A percentile compares a stretch with the other conserved stretches of the same genome.
phyloP scores from a whole-genome alignment of 1,140 invertebrate genomes.

The Drosophila bocqueti region DNA sequence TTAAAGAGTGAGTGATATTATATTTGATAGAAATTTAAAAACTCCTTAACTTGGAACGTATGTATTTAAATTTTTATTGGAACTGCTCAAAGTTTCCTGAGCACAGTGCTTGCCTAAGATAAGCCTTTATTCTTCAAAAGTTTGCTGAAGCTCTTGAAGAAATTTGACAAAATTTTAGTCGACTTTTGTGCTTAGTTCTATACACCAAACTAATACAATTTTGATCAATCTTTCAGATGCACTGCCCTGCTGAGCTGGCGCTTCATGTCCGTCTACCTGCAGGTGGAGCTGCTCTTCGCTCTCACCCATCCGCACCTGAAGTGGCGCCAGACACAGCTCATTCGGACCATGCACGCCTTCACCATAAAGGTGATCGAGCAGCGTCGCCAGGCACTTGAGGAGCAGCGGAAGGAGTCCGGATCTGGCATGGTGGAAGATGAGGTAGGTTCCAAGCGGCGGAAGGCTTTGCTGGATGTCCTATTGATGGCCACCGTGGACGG shows the following conservation, averaged over 20 bases:
- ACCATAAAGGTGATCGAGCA: slow-evolving; percentile 87
- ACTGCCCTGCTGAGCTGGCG: slow-evolving; percentile 66
- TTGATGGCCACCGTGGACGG: slow-evolving; percentile 86
- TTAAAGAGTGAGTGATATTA: slow-evolving; percentile 85
- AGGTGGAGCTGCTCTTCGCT: slow-evolving; percentile 67
- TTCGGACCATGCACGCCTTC: slow-evolving; percentile 89
- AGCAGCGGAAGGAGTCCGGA: slow-evolving; percentile 8
- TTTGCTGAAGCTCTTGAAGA: background rate
- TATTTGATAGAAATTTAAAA: background rate
- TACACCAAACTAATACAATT: background rate
- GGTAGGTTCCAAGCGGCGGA: slow-evolving; percentile 85
- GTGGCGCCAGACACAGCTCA: slow-evolving; percentile 86
- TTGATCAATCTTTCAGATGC: slow-evolving; percentile 31
- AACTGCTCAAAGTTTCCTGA: background rate
- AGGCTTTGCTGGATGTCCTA: slow-evolving; percentile 90
- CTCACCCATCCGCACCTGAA: slow-evolving; percentile 81
- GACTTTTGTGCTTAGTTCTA: background rate
- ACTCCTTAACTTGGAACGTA: background rate
- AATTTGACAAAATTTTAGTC: background rate
- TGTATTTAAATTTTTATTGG: background rate
- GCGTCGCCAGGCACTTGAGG: slow-evolving; percentile 68
- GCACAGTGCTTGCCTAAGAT: background rate
- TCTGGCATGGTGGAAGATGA: slow-evolving; percentile 4
- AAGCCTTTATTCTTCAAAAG: background rate
- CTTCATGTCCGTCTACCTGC: slow-evolving; percentile 57